These are phyloP conservation scores for Phasia obesa DNA, from an alignment of 2,888 invertebrate genomes.

Conservation along the genomic window DNA sequence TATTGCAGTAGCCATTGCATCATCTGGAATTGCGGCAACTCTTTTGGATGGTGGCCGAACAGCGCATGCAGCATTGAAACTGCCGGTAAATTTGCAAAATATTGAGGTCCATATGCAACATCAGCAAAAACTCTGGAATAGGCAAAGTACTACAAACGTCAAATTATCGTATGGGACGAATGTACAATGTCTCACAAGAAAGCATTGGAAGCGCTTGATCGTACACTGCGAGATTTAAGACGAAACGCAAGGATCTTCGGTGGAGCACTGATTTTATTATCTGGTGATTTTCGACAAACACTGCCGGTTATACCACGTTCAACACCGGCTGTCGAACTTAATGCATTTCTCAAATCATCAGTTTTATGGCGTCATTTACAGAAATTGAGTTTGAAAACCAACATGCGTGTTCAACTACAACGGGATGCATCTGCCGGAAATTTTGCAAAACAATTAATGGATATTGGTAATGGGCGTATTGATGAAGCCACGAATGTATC, in stretches of 20 bases:
- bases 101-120: too few relatives aligned
- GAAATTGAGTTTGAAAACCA: conserved; percentile 64
- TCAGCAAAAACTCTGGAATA: too few relatives aligned
- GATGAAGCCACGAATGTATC: conserved; percentile 14
- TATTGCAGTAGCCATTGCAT: too few relatives aligned
- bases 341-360: conserved; percentile 49
- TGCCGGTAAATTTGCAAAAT: too few relatives aligned
- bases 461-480: conserved; percentile 33
- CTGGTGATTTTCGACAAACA: conserved; percentile 15
- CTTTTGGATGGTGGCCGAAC: too few relatives aligned
- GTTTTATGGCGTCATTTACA: conserved; percentile 49
- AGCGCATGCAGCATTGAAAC: too few relatives aligned
- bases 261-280: conserved; percentile 18
- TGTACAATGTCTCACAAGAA: too few relatives aligned
- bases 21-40: too few relatives aligned
- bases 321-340: conserved; percentile 45
- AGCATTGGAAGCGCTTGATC: not conserved
- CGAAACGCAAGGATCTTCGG: not conserved
- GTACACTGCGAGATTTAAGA: not conserved
- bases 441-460: too few relatives aligned
- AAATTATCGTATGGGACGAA: too few relatives aligned
- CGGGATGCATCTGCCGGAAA: conserved; percentile 64
- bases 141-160: too few relatives aligned
- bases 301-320: conserved; percentile 60
- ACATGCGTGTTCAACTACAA: conserved; percentile 63